phyloP scores from a whole-genome alignment of 2,113 vertebrate genomes.

The Varanus komodoensis region DNA sequence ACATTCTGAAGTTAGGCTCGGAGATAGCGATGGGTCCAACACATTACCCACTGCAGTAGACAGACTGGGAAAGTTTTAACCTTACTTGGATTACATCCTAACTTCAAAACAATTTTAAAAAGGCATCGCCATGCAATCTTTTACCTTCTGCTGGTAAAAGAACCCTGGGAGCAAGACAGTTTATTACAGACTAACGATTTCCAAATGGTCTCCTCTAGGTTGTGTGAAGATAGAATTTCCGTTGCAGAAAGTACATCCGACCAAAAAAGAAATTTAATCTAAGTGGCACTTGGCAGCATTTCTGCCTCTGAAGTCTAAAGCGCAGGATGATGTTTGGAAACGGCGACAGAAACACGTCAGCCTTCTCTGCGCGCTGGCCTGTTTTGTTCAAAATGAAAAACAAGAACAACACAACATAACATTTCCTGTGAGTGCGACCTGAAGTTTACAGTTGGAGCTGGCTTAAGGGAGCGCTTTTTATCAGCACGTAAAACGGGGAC shows the following conservation, averaged over 20 bases:
- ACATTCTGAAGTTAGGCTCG: no score
- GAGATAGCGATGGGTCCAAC: neutral
- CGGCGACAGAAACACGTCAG: slow-evolving; percentile 74
- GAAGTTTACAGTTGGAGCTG: neutral
- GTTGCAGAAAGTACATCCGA: slow-evolving; percentile 79
- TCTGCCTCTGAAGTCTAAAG: slow-evolving; percentile 52
- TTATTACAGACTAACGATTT: slow-evolving; percentile 77
- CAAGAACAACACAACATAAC: neutral
- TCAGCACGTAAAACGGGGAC: neutral
- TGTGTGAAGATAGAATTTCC: slow-evolving; percentile 77
- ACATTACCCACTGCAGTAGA: neutral
- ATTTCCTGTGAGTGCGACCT: neutral
- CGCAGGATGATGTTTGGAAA: slow-evolving; percentile 79
- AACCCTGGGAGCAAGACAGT: slow-evolving; percentile 58
- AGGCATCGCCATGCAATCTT: slow-evolving; percentile 44
- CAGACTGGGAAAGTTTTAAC: neutral
- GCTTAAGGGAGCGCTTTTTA: neutral
- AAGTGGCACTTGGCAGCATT: slow-evolving; percentile 78
- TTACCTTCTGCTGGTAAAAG: slow-evolving; percentile 58
- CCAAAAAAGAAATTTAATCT: slow-evolving; percentile 82
- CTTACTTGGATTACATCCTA: neutral
- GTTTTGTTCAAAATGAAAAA: slow-evolving; percentile 72
- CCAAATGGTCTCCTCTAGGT: slow-evolving; percentile 80
- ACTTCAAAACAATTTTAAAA: neutral
- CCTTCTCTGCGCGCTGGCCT: slow-evolving; percentile 71